These are phyloP conservation scores for Drosophila formosana DNA, from an alignment of 2,888 invertebrate genomes.

Conservation along the genomic window DNA sequence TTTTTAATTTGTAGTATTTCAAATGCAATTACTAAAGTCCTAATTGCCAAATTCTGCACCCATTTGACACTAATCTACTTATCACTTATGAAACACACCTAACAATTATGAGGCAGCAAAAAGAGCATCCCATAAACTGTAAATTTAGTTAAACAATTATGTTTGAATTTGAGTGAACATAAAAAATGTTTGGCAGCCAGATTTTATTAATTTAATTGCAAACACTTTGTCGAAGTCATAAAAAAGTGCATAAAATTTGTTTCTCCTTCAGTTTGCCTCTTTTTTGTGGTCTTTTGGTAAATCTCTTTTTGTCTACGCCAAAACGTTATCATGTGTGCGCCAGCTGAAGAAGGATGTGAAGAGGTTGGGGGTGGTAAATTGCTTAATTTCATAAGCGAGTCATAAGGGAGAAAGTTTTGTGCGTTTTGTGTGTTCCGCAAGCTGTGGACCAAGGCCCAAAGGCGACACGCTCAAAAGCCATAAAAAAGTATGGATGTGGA, in stretches of 20 bases:
- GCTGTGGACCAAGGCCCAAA: constrained; percentile 48
- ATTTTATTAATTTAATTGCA: constrained; percentile 75
- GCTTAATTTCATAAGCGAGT: constrained; percentile 77
- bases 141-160: constrained; percentile 38
- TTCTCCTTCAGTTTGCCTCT: constrained; percentile 16
- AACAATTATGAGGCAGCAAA: constrained; percentile 5
- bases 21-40: neutral
- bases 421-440: constrained; percentile 37
- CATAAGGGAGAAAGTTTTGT: constrained; percentile 74
- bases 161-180: constrained; percentile 34
- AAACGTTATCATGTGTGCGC: constrained; percentile 62
- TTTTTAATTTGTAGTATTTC: neutral
- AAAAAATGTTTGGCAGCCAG: constrained; percentile 33
- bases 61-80: constrained; percentile 28
- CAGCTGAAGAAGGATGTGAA: neutral
- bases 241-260: constrained; percentile 71
- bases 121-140: constrained; percentile 8
- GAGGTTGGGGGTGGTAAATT: constrained; percentile 50
- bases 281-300: constrained; percentile 43
- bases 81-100: constrained; percentile 10
- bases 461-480: constrained; percentile 72
- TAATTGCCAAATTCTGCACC: constrained; percentile 1
- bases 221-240: constrained; percentile 69
- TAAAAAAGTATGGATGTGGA: constrained; percentile 61
- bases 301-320: constrained; percentile 64